Conservation (phyloP, 2,113 vertebrate genomes). For the Anolis carolinensis region DNA sequence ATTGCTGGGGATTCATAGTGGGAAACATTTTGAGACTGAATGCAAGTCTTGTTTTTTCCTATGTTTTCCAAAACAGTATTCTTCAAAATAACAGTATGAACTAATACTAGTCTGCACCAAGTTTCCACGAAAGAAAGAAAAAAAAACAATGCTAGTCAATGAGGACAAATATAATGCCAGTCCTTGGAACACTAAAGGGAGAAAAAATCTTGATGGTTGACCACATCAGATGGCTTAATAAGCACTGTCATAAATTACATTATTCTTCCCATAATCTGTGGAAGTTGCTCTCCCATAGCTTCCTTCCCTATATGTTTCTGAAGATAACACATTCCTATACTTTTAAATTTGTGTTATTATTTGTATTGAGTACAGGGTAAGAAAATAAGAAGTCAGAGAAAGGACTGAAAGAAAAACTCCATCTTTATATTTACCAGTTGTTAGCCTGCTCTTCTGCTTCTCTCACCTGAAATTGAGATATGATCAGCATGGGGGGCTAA, state of each 20-base stretch:
- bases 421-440: conserved; percentile 39
- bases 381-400: conserved; percentile 37
- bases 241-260: too few relatives aligned
- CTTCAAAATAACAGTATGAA: too few relatives aligned
- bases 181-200: too few relatives aligned
- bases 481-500: conserved; percentile 50
- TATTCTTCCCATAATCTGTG: too few relatives aligned
- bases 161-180: too few relatives aligned
- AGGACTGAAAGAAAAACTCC: conserved; percentile 35
- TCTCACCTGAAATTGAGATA: conserved; percentile 46
- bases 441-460: conserved; percentile 44
- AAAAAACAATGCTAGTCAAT: too few relatives aligned
- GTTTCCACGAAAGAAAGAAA: too few relatives aligned
- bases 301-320: not conserved
- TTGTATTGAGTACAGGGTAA: conserved; percentile 30
- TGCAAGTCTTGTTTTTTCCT: not conserved
- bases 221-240: too few relatives aligned
- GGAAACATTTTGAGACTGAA: not conserved
- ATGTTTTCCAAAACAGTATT: not conserved
- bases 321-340: not conserved
- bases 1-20: not conserved
- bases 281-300: not conserved
- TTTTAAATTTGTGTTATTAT: not conserved
- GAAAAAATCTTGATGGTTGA: too few relatives aligned
- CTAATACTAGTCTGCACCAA: too few relatives aligned